Evolutionary conservation across 2,888 invertebrate genomes (phyloP).

Genomic region (Cephus runcator): DNA sequence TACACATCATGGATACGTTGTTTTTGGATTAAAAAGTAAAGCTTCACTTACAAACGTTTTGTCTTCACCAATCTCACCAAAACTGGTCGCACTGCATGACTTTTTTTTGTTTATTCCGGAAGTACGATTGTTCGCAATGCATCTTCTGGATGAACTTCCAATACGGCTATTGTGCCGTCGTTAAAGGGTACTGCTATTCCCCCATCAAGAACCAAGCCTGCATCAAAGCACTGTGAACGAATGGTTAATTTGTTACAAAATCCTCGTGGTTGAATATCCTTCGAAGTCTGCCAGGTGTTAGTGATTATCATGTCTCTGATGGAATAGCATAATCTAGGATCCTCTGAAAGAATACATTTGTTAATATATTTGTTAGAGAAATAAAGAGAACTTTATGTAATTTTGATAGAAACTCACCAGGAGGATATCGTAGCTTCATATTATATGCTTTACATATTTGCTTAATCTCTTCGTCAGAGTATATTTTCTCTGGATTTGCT

Average conservation of each 20-base stretch:
- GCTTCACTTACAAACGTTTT: background rate
- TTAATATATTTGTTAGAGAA: background rate
- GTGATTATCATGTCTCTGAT: conserved; percentile 94
- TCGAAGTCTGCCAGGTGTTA: conserved; percentile 85
- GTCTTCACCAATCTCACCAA: conserved; percentile 1
- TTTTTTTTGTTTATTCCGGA: conserved; percentile 42
- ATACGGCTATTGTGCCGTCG: conserved; percentile 86
- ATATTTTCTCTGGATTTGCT: conserved; percentile 54
- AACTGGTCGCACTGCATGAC: conserved; percentile 25
- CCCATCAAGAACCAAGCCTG: conserved; percentile 93
- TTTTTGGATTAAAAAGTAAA: background rate
- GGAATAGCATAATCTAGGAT: conserved; percentile 85
- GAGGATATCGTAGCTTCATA: conserved; percentile 76
- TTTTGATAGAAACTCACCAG: conserved; percentile 68
- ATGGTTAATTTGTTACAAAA: conserved; percentile 81
- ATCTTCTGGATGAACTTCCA: conserved; percentile 89
- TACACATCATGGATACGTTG: background rate
- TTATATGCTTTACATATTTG: conserved; percentile 73
- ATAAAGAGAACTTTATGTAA: background rate
- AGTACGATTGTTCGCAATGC: conserved; percentile 81
- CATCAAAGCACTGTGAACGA: conserved; percentile 90
- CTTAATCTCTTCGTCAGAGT: conserved; percentile 59
- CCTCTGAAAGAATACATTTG: conserved; percentile 69
- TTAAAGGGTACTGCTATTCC: conserved; percentile 94
- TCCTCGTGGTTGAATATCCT: conserved; percentile 79